Conservation (phyloP, 2,888 invertebrate genomes). For the Amblyteles armatorius region DNA sequence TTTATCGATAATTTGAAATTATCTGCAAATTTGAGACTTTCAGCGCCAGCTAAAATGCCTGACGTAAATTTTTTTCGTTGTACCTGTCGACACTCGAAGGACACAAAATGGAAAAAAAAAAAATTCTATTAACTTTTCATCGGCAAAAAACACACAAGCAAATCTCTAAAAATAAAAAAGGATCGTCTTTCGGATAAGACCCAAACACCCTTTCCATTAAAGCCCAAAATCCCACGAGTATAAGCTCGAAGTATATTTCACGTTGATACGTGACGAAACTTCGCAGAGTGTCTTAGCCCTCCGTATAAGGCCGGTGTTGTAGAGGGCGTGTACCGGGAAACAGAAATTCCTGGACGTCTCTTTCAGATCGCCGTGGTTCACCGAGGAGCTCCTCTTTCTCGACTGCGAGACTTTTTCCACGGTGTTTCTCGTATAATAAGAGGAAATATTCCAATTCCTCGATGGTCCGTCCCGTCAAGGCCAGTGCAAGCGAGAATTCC, state of each 20-base stretch:
- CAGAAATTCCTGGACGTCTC: constrained; percentile 60
- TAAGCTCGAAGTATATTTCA: neutral
- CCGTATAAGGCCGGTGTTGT: neutral
- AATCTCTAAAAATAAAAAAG: too few species aligned
- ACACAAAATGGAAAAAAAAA: too few species aligned
- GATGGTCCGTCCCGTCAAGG: constrained; percentile 67
- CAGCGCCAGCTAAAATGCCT: neutral
- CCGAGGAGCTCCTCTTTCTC: neutral
- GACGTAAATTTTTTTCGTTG: too few species aligned
- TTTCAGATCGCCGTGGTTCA: constrained; percentile 37
- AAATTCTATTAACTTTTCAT: too few species aligned
- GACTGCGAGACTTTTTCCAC: constrained; percentile 29
- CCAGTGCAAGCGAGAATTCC: constrained; percentile 58
- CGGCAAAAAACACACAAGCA: too few species aligned
- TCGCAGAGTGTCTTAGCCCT: neutral
- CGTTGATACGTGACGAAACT: neutral
- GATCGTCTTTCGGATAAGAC: neutral
- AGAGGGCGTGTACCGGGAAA: constrained; percentile 23
- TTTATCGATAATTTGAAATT: too few species aligned
- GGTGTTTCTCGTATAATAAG: constrained; percentile 73
- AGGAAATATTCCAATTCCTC: constrained; percentile 77
- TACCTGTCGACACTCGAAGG: too few species aligned
- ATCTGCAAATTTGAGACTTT: too few species aligned
- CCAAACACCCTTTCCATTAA: neutral
- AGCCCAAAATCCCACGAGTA: constrained; percentile 1